These are phyloP conservation scores for Syngnathoides biaculeatus DNA, from an alignment of 2,113 vertebrate species.

Conservation along the genomic window DNA sequence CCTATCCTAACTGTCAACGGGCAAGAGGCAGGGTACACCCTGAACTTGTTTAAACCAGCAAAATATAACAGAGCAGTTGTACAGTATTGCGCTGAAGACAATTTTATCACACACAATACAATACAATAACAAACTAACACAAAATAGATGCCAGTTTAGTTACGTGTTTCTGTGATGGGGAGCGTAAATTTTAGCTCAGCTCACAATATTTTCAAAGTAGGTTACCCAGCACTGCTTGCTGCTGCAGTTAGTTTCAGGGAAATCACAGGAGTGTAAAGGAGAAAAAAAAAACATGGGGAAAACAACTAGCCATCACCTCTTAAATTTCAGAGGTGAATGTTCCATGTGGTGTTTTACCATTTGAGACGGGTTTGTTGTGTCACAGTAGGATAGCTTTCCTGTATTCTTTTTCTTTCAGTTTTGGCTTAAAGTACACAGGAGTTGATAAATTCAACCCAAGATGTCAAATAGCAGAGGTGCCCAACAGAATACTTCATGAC, in stretches of 20 bases:
- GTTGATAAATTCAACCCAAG: slow-evolving; percentile 26
- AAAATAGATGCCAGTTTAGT: too few relatives aligned
- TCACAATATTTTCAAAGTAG: not conserved
- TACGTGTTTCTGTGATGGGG: too few relatives aligned
- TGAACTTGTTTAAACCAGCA: too few relatives aligned
- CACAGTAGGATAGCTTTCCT: slow-evolving; percentile 22
- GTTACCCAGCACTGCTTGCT: not conserved
- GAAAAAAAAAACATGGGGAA: not conserved
- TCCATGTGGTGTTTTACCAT: slow-evolving; percentile 8
- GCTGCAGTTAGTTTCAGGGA: not conserved
- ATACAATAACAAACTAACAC: too few relatives aligned
- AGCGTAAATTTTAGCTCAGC: too few relatives aligned
- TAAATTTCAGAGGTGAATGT: not conserved
- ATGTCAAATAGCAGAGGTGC: slow-evolving; percentile 32
- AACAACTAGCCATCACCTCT: not conserved
- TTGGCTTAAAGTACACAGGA: slow-evolving; percentile 18
- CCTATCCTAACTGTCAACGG: too few relatives aligned
- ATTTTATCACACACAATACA: too few relatives aligned
- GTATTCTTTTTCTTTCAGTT: slow-evolving; percentile 22
- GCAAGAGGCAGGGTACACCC: too few relatives aligned
- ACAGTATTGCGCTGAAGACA: too few relatives aligned
- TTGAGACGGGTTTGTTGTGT: slow-evolving; percentile 25
- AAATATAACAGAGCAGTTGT: too few relatives aligned
- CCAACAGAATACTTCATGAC: slow-evolving; percentile 48
- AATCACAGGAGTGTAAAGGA: not conserved